These are phyloP conservation scores for Hymenopus coronatus DNA, from an alignment of 2,888 invertebrate species.

Conservation along the genomic window DNA sequence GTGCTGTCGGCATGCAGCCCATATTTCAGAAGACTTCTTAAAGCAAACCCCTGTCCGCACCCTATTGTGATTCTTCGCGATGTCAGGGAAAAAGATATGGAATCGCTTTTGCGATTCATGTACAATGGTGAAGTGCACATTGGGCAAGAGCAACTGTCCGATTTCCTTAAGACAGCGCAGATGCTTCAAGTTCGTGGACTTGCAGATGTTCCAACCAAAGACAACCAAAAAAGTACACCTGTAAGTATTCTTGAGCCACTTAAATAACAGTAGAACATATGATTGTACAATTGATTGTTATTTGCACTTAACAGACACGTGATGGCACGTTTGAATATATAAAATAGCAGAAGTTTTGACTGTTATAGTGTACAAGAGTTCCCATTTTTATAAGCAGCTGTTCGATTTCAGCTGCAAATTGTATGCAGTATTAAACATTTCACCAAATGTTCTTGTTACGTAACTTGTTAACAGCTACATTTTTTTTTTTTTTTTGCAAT, in stretches of 20 bases:
- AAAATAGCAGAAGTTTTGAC: too few relatives aligned
- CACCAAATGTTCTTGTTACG: too few relatives aligned
- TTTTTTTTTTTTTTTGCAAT: too few relatives aligned
- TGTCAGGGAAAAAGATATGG: constrained; percentile 82
- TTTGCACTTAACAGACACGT: too few relatives aligned
- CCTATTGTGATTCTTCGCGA: constrained; percentile 85
- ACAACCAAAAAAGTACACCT: constrained; percentile 68
- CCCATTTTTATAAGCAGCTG: too few relatives aligned
- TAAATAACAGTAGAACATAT: background rate
- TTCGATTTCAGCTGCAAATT: too few relatives aligned
- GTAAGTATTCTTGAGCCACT: constrained; percentile 51
- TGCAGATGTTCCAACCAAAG: constrained; percentile 67
- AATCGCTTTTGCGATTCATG: constrained; percentile 85
- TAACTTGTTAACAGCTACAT: too few relatives aligned
- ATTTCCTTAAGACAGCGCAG: constrained; percentile 83
- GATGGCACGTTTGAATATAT: too few relatives aligned
- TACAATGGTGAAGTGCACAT: constrained; percentile 90
- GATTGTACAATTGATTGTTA: constrained; percentile 39
- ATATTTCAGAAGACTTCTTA: constrained; percentile 82
- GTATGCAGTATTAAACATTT: too few relatives aligned
- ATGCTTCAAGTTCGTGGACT: constrained; percentile 82
- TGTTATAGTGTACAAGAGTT: too few relatives aligned
- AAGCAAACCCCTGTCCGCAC: constrained; percentile 88
- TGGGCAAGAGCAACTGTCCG: constrained; percentile 80
- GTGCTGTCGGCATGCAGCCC: constrained; percentile 92